phyloP scores from a whole-genome alignment of 1,140 invertebrate species.

The Ceratoteleas bidentatus region DNA sequence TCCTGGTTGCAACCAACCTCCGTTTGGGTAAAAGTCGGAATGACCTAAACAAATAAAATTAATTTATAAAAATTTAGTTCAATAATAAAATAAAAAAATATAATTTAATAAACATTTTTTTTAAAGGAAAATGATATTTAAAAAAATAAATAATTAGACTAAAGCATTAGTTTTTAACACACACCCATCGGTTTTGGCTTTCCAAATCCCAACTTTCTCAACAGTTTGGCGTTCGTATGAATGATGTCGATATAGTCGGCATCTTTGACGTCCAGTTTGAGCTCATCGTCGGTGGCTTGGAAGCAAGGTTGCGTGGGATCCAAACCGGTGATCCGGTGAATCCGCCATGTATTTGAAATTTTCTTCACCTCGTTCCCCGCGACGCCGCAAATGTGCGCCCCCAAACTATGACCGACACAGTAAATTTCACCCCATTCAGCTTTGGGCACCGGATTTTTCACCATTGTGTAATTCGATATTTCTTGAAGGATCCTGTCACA shows the following conservation, averaged over 20 bases:
- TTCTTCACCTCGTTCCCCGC: slow-evolving; percentile 80
- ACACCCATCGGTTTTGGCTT: slow-evolving; percentile 81
- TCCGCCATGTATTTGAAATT: slow-evolving; percentile 65
- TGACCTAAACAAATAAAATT: slow-evolving; percentile 78
- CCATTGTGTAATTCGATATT: slow-evolving; percentile 28
- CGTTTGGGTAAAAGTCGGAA: slow-evolving; percentile 87
- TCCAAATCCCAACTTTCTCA: slow-evolving; percentile 81
- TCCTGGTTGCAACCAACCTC: slow-evolving; percentile 83
- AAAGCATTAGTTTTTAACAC: background rate
- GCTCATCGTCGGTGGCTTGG: slow-evolving; percentile 73
- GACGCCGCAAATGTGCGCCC: slow-evolving; percentile 84
- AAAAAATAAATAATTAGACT: no score
- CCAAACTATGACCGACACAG: slow-evolving; percentile 84
- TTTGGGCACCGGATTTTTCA: background rate
- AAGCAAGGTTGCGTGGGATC: slow-evolving; percentile 87
- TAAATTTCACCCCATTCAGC: slow-evolving; percentile 75
- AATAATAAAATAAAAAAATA: no score
- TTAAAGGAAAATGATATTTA: no score
- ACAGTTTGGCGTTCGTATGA: slow-evolving; percentile 83
- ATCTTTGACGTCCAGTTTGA: slow-evolving; percentile 83
- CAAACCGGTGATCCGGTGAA: slow-evolving; percentile 80
- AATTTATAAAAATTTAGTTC: no score
- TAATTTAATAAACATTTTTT: no score
- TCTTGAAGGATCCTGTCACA: slow-evolving; percentile 1
- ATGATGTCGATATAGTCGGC: slow-evolving; percentile 87